phyloP scores from a whole-genome alignment of 1,140 invertebrate species.

The Drosophila truncata region DNA sequence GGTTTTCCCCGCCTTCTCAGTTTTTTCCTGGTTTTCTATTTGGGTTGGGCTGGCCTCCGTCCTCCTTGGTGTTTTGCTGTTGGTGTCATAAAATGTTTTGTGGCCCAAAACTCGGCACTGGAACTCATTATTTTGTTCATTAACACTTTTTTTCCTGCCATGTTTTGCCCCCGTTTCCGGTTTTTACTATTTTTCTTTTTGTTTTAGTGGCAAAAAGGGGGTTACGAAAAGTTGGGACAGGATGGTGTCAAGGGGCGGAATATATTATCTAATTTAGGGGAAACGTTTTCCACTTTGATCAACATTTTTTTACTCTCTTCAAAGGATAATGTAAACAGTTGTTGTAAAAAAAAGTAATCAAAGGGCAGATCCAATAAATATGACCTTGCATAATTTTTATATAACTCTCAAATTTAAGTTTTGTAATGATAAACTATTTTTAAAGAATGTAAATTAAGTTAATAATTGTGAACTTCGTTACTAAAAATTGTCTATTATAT shows the following conservation, averaged over 20 bases:
- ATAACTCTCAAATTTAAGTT: not conserved
- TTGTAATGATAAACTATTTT: too few relatives aligned
- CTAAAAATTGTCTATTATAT: not conserved
- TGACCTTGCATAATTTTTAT: not conserved
- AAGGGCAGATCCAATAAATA: too few relatives aligned
- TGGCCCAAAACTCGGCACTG: constrained; percentile 72
- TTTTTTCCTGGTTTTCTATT: constrained; percentile 11
- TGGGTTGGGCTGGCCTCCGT: constrained; percentile 31
- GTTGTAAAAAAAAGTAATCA: too few relatives aligned
- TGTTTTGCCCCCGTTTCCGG: constrained; percentile 26
- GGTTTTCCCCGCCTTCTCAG: constrained; percentile 6
- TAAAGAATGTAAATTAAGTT: too few relatives aligned
- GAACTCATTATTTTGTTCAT: constrained; percentile 84
- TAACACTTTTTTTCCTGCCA: constrained; percentile 72
- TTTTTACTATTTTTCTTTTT: constrained; percentile 34
- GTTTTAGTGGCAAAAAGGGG: not conserved
- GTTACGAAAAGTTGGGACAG: constrained; percentile 13
- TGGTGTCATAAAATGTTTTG: constrained; percentile 83
- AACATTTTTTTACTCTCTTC: not conserved
- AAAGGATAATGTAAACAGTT: too few relatives aligned
- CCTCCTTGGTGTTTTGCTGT: constrained; percentile 75
- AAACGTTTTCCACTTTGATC: not conserved
- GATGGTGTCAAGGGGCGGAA: constrained; percentile 11
- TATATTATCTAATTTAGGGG: constrained; percentile 18
- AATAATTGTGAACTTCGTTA: too few relatives aligned